Evolutionary conservation across 2,797 vertebrate species (phyloP).

Genomic region (Psittacula echo): DNA sequence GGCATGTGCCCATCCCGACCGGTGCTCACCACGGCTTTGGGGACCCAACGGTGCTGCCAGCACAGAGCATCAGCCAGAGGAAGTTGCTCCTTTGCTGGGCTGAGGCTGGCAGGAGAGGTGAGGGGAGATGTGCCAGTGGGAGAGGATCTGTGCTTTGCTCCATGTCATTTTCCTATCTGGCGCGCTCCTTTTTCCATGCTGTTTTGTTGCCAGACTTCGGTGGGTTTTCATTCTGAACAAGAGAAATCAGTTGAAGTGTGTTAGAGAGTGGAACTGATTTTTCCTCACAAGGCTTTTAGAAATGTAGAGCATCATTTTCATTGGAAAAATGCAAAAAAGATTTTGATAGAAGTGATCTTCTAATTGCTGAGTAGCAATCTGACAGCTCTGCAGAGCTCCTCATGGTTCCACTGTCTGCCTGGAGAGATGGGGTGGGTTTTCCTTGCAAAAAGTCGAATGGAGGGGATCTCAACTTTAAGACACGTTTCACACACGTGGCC

Average conservation of each 20-base stretch:
- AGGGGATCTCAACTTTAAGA: not conserved
- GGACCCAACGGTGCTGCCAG: not conserved
- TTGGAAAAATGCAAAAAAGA: not conserved
- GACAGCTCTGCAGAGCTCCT: not conserved
- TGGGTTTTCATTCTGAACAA: not conserved
- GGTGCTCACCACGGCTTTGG: not conserved
- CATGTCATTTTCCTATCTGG: not conserved
- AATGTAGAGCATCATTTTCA: not conserved
- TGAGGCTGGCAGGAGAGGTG: not conserved
- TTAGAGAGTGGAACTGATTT: not conserved
- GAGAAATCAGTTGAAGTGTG: not conserved
- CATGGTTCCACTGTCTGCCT: not conserved
- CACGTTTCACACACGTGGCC: fast-evolving
- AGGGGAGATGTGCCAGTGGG: not conserved
- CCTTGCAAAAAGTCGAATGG: not conserved
- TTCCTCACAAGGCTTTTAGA: not conserved
- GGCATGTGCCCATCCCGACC: not conserved
- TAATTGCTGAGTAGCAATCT: not conserved
- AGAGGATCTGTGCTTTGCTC: not conserved
- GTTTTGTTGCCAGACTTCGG: not conserved
- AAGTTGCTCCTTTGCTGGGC: not conserved
- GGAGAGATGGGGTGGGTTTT: not conserved
- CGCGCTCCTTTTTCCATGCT: not conserved
- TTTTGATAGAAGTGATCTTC: not conserved
- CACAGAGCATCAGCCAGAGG: not conserved